Base-by-base conservation (phyloP, 2,888 invertebrate species). In the Busseola fusca region DNA sequence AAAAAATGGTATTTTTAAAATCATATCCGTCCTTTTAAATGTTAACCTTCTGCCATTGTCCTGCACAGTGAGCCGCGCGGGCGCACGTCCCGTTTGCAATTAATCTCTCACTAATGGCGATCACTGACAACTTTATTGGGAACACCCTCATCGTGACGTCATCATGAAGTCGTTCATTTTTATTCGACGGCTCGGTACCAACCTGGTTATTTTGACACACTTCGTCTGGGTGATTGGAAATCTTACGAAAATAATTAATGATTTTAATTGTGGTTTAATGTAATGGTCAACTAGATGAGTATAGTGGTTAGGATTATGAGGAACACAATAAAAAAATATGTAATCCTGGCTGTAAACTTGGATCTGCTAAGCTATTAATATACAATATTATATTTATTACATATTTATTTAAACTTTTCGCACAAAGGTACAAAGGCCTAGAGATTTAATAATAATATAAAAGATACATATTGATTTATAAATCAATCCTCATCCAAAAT, bases 61-160 rank as follows among this genome's bases (percentile, higher is more conserved):
- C 60, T 58, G 37, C 21, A 40, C 6, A 34, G 12, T 21, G 16
- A 16, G 14, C 34, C 12, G 64, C 65, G 58, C 63, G 7, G n/a
- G 45, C 71, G 54, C 75, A 69, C n/a, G 69, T 63, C 65, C 72
- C 65, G 14, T 60, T 57, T 12, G 73, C 78, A 76, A 84, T 83
- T 79, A 81, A 85, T 84, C 85, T 79, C 63, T 21, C 42, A 60
- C 45, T 70, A 80, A 74, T 75, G 75, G 76, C 59, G 69, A 65
- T 56, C 57, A 54, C 68, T 75, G 78, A 78, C 73, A 78, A 64
- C 63, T 79, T 81, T 74, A 85, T 81, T 85, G 48, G 72, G 84
- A 75, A 68, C 74, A 74, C 65, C 74, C 65, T 69, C 58, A 27
- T 42, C 37, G 50, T 62, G 76, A 78, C 77, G 78, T 70, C 74